These are phyloP conservation scores for Trogon melanurus DNA, from an alignment of 2,113 vertebrate genomes.

Conservation along the genomic window DNA sequence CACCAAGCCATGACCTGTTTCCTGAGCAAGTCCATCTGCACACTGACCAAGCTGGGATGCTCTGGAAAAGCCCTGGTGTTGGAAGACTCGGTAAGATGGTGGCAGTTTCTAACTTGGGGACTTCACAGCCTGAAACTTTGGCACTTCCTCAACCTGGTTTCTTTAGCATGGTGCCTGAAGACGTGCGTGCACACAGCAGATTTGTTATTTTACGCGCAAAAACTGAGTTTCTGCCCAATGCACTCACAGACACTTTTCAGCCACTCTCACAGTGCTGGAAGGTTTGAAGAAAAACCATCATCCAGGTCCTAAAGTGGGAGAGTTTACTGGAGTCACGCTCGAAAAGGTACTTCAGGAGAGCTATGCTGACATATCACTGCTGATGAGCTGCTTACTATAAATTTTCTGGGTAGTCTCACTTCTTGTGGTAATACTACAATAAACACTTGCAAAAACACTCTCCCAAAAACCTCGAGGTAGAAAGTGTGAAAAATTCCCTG, in stretches of 20 bases:
- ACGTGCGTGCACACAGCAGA: rapidly evolving
- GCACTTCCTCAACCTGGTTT: not conserved
- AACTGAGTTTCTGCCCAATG: not conserved
- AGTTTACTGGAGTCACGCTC: not conserved
- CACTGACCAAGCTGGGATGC: not conserved
- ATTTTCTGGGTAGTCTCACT: not conserved
- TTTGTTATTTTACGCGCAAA: not conserved
- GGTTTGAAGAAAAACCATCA: not conserved
- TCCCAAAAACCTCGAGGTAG: slow-evolving; percentile 38
- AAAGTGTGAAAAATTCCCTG: slow-evolving; percentile 41
- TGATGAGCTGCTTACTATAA: not conserved
- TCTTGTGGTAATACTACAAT: slow-evolving; percentile 7
- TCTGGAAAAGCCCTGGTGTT: not conserved
- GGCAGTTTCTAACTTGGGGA: not conserved
- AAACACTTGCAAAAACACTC: slow-evolving; percentile 12
- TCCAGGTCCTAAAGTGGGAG: not conserved
- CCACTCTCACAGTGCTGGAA: not conserved
- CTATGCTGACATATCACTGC: not conserved
- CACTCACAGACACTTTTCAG: not conserved
- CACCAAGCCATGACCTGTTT: not conserved
- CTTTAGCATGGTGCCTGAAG: not conserved
- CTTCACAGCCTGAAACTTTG: not conserved
- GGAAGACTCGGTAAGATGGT: not conserved
- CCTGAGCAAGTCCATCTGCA: rapidly evolving
- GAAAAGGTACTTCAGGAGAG: not conserved